Conservation (phyloP, 2,888 invertebrate genomes). For the Machimus atricapillus region DNA sequence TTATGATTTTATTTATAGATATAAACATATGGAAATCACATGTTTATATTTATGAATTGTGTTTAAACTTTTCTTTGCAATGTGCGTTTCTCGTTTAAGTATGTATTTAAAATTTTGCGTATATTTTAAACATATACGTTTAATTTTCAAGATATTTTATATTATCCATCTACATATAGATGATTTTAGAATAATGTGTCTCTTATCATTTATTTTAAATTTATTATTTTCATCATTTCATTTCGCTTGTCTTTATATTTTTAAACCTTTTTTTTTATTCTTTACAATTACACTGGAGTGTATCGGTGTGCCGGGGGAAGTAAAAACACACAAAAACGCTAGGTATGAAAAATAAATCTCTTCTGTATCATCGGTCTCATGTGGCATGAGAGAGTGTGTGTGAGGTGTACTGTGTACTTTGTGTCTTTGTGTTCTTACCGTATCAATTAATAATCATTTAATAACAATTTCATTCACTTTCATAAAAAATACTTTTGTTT, state of each 20-base stretch:
- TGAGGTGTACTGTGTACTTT: not conserved
- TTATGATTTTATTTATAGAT: constrained; percentile 14
- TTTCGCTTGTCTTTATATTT: not conserved
- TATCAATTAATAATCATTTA: constrained; percentile 26
- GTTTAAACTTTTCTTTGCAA: constrained; percentile 39
- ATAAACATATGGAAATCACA: constrained; percentile 36
- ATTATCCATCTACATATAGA: constrained; percentile 54
- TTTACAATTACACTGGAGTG: constrained; percentile 10
- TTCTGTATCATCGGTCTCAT: not conserved
- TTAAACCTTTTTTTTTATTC: not conserved
- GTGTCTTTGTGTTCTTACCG: not conserved
- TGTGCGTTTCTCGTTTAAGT: constrained; percentile 42
- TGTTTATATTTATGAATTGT: constrained; percentile 33
- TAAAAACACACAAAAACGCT: constrained; percentile 29
- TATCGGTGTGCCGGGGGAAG: not conserved
- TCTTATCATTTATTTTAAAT: constrained; percentile 31
- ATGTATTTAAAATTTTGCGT: constrained; percentile 48
- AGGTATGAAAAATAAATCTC: constrained; percentile 11
- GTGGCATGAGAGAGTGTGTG: not conserved
- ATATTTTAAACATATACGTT: constrained; percentile 54
- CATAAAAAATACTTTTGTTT: constrained; percentile 30
- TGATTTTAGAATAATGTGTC: constrained; percentile 50
- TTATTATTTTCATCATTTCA: constrained; percentile 19
- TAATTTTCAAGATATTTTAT: constrained; percentile 50
- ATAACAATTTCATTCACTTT: constrained; percentile 26